phyloP scores from a whole-genome alignment of 2,797 vertebrate genomes.

The Borostomias antarcticus region DNA sequence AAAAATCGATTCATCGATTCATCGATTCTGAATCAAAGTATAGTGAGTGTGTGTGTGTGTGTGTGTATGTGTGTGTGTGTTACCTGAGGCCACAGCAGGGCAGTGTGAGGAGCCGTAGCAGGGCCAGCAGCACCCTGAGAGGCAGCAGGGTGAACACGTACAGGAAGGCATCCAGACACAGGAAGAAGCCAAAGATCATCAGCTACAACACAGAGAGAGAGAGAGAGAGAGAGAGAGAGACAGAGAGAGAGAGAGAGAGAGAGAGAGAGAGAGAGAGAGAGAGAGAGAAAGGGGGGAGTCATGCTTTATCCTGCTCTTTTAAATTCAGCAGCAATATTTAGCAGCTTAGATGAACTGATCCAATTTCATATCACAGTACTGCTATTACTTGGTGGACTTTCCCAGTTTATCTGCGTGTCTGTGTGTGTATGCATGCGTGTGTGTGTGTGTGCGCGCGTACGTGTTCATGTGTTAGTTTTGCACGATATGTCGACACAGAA shows the following conservation, averaged over 20 bases:
- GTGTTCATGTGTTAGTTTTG: too few species aligned
- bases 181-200: constrained; percentile 97
- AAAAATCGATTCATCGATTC: too few species aligned
- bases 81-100: constrained; percentile 96
- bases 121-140: constrained; percentile 90
- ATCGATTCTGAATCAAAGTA: too few species aligned
- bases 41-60: not conserved
- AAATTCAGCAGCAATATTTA: too few species aligned
- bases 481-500: too few species aligned
- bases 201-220: constrained; percentile 73
- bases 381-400: too few species aligned
- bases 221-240: not conserved
- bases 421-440: not conserved
- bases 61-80: constrained; percentile 10
- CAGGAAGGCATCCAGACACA: constrained; percentile 97
- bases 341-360: too few species aligned
- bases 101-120: constrained; percentile 87
- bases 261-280: not conserved
- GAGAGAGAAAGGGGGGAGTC: not conserved
- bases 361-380: too few species aligned
- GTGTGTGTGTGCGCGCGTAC: constrained; percentile 9
- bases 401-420: too few species aligned
- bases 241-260: not conserved
- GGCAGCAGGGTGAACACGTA: constrained; percentile 98
- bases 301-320: too few species aligned